Evolutionary conservation across 1,140 invertebrate genomes (phyloP).

Genomic region (Pseudomyrmex sp.): DNA sequence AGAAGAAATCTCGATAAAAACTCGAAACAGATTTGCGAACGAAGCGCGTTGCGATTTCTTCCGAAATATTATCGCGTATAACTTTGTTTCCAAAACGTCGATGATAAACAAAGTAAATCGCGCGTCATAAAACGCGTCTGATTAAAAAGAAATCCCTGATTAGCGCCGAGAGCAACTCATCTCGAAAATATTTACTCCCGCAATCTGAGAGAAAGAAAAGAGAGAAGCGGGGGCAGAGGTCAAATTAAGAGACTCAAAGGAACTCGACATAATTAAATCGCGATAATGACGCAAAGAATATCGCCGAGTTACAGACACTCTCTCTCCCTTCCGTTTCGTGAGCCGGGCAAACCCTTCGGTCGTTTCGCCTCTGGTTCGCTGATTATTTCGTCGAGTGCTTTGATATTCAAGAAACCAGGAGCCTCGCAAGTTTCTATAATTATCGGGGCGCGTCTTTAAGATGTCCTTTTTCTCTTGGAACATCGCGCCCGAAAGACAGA

Average conservation of each 20-base stretch:
- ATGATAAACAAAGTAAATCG: conserved; percentile 39
- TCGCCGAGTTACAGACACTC: conserved; percentile 54
- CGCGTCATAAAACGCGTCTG: conserved; percentile 48
- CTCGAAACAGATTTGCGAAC: conserved; percentile 5
- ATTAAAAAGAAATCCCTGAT: conserved; percentile 72
- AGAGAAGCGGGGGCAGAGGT: conserved; percentile 42
- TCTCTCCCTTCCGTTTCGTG: conserved; percentile 32
- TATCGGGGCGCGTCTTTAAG: conserved; percentile 67
- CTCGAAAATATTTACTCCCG: conserved; percentile 68
- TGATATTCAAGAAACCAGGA: conserved; percentile 75
- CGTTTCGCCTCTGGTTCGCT: conserved; percentile 63
- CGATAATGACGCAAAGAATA: conserved; percentile 81
- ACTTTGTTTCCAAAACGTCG: not conserved
- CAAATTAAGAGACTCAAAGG: conserved; percentile 78
- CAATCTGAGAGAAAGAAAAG: conserved; percentile 31
- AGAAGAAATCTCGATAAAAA: conserved; percentile 7
- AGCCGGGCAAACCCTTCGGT: conserved; percentile 65
- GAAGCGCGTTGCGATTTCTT: not conserved
- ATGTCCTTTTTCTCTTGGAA: conserved; percentile 55
- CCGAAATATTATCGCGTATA: not conserved
- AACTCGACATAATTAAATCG: conserved; percentile 80
- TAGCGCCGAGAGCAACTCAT: conserved; percentile 36
- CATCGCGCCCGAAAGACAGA: not conserved
- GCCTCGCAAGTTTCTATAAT: conserved; percentile 71
- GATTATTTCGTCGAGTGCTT: conserved; percentile 75